Base-by-base conservation (phyloP, 2,888 invertebrate genomes). In the Pandemis heparana region DNA sequence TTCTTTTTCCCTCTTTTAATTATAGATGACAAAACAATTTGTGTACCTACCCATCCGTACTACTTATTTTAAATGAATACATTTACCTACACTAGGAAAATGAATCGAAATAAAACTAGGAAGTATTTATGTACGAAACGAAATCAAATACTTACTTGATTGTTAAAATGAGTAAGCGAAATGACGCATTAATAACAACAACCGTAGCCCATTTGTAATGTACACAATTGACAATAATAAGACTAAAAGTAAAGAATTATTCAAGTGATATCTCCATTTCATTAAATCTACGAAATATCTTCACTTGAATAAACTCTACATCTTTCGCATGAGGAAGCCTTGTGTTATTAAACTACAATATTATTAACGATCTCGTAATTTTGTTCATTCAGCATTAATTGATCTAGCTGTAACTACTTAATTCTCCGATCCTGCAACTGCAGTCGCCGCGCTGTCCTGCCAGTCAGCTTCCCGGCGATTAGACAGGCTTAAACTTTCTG, bases 1-100 rank as follows among this genome's bases (percentile, higher is more conserved):
- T 66, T 67, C 61, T 67, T 56, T 66, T 67, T 56, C 53, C 61
- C 23, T 18, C 16, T 48, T 60, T 53, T 71, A 71, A 67, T 61
- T 51, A 71, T 43, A 23, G n/a, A 9, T 18, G 41, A 67, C 65
- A 66, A 59, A 32, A 23, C 23, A 43, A 39, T 46, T 46, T 69
- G 48, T 16, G n/a, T 62, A 62, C 10, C 7, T n/a, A 69, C 41
- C 39, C 14, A 32, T 12, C 14, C 7, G 51, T 51, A n/a, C 7
- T 5, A 5, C 7, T 39, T n/a, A 14, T 16, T 10, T 8, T 18
- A 53, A 53, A 53, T 53, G 3, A 18, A 18, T 18, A 7, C 23
- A 32, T 32, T 32, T 18, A n/a, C 53, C 9, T 9, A n/a, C 53
- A 53, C 51, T 16, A 12, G 53, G 18, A 53, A 53, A 8, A 53